phyloP scores from a whole-genome alignment of 1,140 invertebrate genomes.

The Hylyphantes graminicola region DNA sequence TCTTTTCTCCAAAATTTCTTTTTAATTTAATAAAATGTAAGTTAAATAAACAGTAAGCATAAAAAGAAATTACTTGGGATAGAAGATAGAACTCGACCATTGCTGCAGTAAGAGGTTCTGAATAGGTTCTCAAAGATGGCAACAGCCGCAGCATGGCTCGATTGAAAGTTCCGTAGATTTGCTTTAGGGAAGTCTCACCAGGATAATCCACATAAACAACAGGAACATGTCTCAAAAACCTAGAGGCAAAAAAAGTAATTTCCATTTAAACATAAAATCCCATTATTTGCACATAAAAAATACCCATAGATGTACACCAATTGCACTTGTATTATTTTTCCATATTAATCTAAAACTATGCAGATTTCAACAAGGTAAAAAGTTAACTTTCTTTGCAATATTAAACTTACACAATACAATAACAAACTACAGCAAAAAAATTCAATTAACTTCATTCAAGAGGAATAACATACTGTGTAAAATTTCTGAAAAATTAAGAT shows the following conservation, averaged over 20 bases:
- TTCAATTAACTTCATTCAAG: too few relatives aligned
- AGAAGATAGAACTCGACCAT: constrained; percentile 99
- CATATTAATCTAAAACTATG: too few relatives aligned
- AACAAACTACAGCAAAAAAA: too few relatives aligned
- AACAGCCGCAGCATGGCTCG: constrained; percentile 95
- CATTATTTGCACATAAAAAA: too few relatives aligned
- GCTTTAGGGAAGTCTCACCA: constrained; percentile 94
- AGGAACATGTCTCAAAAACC: constrained; percentile 89
- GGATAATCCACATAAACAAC: constrained; percentile 99
- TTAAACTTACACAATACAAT: too few relatives aligned
- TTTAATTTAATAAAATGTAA: neutral
- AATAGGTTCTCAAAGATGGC: constrained; percentile 88
- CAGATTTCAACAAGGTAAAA: too few relatives aligned
- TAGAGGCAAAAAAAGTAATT: constrained; percentile 45
- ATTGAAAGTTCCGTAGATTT: constrained; percentile 99
- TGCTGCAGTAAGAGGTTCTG: constrained; percentile 96
- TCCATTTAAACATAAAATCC: neutral
- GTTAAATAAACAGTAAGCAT: neutral
- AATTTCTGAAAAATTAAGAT: too few relatives aligned
- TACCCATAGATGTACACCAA: too few relatives aligned
- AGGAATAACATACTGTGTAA: too few relatives aligned
- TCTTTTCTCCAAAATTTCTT: neutral
- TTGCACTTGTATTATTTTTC: too few relatives aligned
- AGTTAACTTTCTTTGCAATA: too few relatives aligned
- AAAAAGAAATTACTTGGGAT: constrained; percentile 77